A percentile compares a stretch with the other conserved stretches of the same genome.
Evolutionary conservation across 2,888 invertebrate species (phyloP).

Genomic region (Drosophila acutilabella): DNA sequence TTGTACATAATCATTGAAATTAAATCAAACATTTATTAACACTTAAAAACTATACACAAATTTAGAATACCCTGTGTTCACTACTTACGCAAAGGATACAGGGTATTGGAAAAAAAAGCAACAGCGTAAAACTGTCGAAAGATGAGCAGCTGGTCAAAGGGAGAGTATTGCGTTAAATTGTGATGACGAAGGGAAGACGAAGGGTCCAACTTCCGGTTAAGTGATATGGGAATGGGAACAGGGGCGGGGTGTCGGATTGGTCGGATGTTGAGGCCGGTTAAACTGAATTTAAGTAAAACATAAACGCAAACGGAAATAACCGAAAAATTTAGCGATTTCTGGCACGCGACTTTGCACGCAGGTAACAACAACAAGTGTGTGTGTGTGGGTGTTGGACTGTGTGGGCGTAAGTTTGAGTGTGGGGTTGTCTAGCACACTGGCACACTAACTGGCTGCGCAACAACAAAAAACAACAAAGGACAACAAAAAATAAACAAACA

Average conservation of each 20-base stretch:
- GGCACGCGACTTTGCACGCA: conserved; percentile 65
- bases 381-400: conserved; percentile 13
- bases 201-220: conserved; percentile 38
- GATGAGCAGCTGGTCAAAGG: background rate
- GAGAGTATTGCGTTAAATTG: conserved; percentile 50
- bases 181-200: background rate
- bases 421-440: conserved; percentile 47
- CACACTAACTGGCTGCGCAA: conserved; percentile 51
- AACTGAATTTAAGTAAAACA: conserved; percentile 79
- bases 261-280: conserved; percentile 78
- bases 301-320: conserved; percentile 78
- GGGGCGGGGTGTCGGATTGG: conserved; percentile 43
- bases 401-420: background rate
- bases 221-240: conserved; percentile 25
- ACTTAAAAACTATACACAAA: no score
- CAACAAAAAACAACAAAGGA: conserved; percentile 33
- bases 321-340: conserved; percentile 60
- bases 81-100: background rate
- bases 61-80: background rate
- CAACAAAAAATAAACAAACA: conserved; percentile 25
- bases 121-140: conserved; percentile 34
- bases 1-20: no score
- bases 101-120: conserved; percentile 11
- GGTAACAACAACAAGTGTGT: conserved; percentile 38
- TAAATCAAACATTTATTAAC: no score